Evolutionary conservation across 2,888 invertebrate genomes (phyloP).

Genomic region (Synanthedon vespiformis): DNA sequence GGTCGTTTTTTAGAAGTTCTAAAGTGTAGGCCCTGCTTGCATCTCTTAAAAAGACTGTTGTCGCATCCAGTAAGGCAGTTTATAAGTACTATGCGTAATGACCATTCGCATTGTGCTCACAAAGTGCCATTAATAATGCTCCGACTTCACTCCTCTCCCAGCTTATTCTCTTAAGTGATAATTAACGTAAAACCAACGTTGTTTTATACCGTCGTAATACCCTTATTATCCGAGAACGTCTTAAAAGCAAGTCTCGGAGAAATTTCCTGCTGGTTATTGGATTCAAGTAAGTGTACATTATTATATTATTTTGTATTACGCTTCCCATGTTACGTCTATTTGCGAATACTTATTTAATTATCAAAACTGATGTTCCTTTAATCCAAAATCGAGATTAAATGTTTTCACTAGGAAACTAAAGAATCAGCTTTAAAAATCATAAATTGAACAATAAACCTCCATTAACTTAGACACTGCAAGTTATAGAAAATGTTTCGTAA

Average conservation of each 20-base stretch:
- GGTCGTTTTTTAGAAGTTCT: no score
- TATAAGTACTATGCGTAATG: neutral
- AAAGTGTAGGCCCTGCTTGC: no score
- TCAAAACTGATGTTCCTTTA: no score
- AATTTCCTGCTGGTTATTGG: neutral
- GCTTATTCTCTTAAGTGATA: slow-evolving; percentile 1
- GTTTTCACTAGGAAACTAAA: no score
- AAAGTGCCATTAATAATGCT: neutral
- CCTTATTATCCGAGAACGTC: neutral
- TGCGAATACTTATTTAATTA: no score
- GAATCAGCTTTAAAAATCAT: no score
- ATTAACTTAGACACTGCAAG: no score
- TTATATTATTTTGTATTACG: no score
- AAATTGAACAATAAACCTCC: no score
- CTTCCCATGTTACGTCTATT: no score
- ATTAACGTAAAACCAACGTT: neutral
- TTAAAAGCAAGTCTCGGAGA: neutral
- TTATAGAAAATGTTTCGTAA: no score
- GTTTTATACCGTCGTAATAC: neutral
- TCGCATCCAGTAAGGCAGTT: neutral
- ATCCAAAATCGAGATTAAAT: no score
- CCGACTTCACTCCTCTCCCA: neutral
- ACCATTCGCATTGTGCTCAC: neutral
- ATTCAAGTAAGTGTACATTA: neutral
- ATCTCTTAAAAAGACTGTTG: neutral